These are phyloP conservation scores for Acanthurus lineatus DNA, from an alignment of 2,797 vertebrate species.

Conservation along the genomic window DNA sequence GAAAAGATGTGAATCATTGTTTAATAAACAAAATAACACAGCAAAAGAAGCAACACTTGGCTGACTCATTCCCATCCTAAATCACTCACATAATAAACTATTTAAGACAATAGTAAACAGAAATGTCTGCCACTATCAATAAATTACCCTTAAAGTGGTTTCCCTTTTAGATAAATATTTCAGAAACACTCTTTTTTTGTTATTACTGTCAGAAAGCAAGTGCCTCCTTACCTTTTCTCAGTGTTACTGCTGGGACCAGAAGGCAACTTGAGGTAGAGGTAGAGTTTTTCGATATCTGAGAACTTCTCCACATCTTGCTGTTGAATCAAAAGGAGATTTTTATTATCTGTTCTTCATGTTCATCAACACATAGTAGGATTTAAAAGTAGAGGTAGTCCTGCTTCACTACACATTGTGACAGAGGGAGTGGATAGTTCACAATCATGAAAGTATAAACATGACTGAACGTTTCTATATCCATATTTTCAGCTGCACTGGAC, in stretches of 20 bases:
- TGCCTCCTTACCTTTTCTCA: slow-evolving; percentile 91
- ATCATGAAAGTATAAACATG: not conserved
- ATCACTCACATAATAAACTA: too few relatives aligned
- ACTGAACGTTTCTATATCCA: not conserved
- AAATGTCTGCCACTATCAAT: too few relatives aligned
- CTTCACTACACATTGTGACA: not conserved
- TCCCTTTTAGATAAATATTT: not conserved
- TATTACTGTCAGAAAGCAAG: not conserved
- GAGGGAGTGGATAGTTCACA: too few relatives aligned
- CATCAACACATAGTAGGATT: not conserved
- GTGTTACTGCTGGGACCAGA: slow-evolving; percentile 93
- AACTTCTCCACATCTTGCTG: slow-evolving; percentile 99
- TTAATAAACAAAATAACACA: not conserved
- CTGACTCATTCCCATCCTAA: not conserved
- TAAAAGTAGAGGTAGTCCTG: not conserved
- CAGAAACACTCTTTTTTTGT: not conserved
- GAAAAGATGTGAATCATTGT: slow-evolving; percentile 29
- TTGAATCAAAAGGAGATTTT: slow-evolving; percentile 44
- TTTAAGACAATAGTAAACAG: too few relatives aligned
- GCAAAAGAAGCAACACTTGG: not conserved
- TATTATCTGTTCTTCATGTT: not conserved
- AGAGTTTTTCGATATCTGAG: slow-evolving; percentile 99
- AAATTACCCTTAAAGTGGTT: too few relatives aligned
- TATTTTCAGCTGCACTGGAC: not conserved
- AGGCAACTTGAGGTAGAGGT: slow-evolving; percentile 99